Conservation (phyloP, 37 sponge, comb jelly and placozoan genomes). For the Beroe forskalii region DNA sequence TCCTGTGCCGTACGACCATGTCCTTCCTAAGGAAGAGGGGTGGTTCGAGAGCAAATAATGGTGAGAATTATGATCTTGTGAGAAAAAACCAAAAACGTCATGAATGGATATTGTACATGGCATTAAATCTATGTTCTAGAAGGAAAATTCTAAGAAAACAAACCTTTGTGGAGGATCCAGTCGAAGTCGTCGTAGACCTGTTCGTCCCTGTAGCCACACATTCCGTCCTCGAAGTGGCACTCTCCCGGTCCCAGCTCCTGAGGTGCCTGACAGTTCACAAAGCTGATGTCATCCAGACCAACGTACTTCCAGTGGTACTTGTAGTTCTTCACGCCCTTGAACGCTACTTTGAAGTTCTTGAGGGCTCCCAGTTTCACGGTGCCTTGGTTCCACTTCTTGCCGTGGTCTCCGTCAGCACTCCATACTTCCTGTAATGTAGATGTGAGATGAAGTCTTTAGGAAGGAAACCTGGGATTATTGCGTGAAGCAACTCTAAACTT, state of each 20-base stretch:
- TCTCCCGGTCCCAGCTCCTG: slow-evolving; percentile 45
- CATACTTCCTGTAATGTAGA: not conserved
- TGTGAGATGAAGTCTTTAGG: too few relatives aligned
- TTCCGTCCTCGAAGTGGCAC: slow-evolving; percentile 68
- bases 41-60: too few relatives aligned
- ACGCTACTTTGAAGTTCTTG: slow-evolving; percentile 35
- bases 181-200: slow-evolving; percentile 33
- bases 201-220: slow-evolving; percentile 60
- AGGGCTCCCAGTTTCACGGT: not conserved
- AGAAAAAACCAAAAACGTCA: too few relatives aligned
- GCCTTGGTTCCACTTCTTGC: not conserved
- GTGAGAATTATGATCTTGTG: too few relatives aligned
- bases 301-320: slow-evolving; percentile 53
- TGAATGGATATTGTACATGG: too few relatives aligned
- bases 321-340: slow-evolving; percentile 61
- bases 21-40: too few relatives aligned
- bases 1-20: slow-evolving; percentile 21
- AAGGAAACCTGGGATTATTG: too few relatives aligned
- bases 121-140: too few relatives aligned
- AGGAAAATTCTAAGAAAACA: too few relatives aligned
- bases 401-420: slow-evolving; percentile 52
- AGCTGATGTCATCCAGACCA: slow-evolving; percentile 67
- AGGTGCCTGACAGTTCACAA: slow-evolving; percentile 18
- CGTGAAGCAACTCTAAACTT: too few relatives aligned
- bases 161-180: slow-evolving; percentile 39